Evolutionary conservation across 1,140 invertebrate species (phyloP).

Genomic region (Conus ventricosus): DNA sequence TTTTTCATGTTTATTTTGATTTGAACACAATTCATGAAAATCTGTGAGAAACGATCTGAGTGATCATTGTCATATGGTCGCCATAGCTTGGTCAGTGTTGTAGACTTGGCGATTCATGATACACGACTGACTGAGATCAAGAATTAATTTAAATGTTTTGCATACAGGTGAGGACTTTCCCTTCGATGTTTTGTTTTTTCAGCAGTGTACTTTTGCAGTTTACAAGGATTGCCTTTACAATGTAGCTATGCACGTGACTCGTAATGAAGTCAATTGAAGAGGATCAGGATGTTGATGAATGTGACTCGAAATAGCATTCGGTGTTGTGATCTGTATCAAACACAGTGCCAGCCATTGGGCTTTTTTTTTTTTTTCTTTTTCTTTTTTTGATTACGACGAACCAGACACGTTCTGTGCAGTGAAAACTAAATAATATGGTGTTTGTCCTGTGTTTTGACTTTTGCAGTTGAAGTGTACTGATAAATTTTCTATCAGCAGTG

Average conservation of each 20-base stretch:
- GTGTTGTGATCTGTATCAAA: neutral
- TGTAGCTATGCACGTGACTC: too few species aligned
- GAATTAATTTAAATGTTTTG: neutral
- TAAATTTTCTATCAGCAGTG: too few species aligned
- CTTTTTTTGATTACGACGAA: too few species aligned
- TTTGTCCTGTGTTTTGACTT: too few species aligned
- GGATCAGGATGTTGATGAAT: neutral
- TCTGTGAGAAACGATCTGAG: constrained; percentile 22
- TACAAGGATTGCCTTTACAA: too few species aligned
- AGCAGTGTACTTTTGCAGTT: too few species aligned
- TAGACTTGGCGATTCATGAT: constrained; percentile 37
- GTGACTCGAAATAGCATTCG: constrained; percentile 24
- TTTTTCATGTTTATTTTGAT: neutral
- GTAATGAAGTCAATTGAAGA: too few species aligned
- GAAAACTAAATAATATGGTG: too few species aligned
- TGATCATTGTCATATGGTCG: constrained; percentile 42
- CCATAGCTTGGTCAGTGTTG: constrained; percentile 45
- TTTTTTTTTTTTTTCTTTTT: neutral
- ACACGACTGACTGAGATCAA: neutral
- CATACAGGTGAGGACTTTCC: too few species aligned
- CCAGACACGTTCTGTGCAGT: too few species aligned
- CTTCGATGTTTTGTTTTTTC: too few species aligned
- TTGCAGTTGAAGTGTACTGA: too few species aligned
- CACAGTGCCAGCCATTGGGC: neutral
- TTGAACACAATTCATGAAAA: neutral